Evolutionary conservation across 2,113 vertebrate genomes (phyloP).

Genomic region (Brachyistius frenatus): DNA sequence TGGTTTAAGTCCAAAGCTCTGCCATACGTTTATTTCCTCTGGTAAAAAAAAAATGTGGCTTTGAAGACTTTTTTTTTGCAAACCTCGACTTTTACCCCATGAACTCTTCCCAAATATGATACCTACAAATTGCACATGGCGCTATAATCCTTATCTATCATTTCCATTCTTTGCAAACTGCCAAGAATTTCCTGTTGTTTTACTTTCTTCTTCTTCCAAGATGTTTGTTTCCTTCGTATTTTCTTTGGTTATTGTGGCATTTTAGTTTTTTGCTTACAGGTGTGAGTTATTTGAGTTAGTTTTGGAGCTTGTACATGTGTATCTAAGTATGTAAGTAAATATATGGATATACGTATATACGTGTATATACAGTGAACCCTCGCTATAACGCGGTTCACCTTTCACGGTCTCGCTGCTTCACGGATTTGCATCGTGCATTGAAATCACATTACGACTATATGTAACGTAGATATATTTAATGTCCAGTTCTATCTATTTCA

Average conservation of each 20-base stretch:
- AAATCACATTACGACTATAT: too few species aligned
- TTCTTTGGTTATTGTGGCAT: not conserved
- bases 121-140: conserved; percentile 50
- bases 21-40: not conserved
- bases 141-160: conserved; percentile 40
- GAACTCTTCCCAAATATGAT: not conserved
- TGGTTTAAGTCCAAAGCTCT: not conserved
- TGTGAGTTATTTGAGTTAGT: not conserved
- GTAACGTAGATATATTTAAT: too few species aligned
- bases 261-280: not conserved
- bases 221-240: conserved; percentile 1
- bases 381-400: too few species aligned
- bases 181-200: conserved; percentile 28
- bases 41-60: too few species aligned
- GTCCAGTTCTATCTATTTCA: too few species aligned
- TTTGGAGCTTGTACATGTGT: not conserved
- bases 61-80: not conserved
- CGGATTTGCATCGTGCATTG: too few species aligned
- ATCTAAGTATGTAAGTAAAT: not conserved
- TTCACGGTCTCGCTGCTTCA: too few species aligned
- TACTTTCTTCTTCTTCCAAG: conserved; percentile 14
- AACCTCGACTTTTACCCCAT: not conserved
- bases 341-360: not conserved
- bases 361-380: too few species aligned
- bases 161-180: conserved; percentile 32